Evolutionary conservation across 2,888 invertebrate species (phyloP), one percentile per base, ranked within the genome.

Genomic region (Cosmia pyralina): DNA sequence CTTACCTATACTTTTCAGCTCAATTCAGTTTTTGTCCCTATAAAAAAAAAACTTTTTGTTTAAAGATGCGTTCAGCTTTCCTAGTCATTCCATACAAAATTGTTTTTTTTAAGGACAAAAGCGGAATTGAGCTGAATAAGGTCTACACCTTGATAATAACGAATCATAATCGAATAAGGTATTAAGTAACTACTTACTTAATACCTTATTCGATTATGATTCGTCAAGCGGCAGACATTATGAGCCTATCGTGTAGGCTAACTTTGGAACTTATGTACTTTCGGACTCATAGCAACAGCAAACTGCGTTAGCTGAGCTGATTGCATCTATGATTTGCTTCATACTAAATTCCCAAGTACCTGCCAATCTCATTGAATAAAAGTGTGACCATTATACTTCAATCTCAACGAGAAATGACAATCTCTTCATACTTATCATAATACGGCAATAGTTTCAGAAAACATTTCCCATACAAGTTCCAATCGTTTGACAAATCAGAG

Each of bases 401-500:
- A 81, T 81, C 59, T 53, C 78, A 62, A 53, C 60, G 13, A 78
- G 74, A 59, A 81, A 78, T 78, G 81, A 81, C 81, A 81, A 75
- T 81, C 75, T 78, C 22, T 58, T 77, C 68, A 72, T 72, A 81
- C 34, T 71, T 55, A 65, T n/a, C 68, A 59, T 68, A 58, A 66
- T 48, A 74, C 53, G 19, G 60, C 69, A 60, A 75, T 72, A 81
- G 81, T 77, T 69, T 59, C 70, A 48, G 60, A 69, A 48, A 72
- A 69, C 41, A 69, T 75, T 86, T 86, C 87, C 81, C 87, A 85
- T 81, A 78, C 71, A 77, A 67, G 75, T 65, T 73, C 62, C 81
- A 74, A 83, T 82, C 80, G 84, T 85, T 88, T 92, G 92, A 91
- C 92, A 92, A 90, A 92, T 92, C 89, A 79, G 79, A 84, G 83